These are phyloP conservation scores for Drosophila glabriapex DNA, from an alignment of 2,888 invertebrate species.

Conservation along the genomic window DNA sequence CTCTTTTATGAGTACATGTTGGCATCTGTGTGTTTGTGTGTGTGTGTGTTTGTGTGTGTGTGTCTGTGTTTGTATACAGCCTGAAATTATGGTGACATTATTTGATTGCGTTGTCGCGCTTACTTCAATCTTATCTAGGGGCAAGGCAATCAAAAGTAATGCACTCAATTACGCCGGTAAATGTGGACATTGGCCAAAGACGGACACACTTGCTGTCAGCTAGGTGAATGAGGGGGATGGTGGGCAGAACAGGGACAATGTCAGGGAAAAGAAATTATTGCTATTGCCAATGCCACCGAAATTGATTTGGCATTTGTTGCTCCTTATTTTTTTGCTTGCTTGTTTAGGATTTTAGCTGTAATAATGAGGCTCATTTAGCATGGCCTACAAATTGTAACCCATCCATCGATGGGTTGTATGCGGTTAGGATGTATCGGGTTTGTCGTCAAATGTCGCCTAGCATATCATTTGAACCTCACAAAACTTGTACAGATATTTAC, in stretches of 20 bases:
- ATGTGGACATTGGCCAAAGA: conserved; percentile 37
- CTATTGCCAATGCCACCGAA: background rate
- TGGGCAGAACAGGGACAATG: background rate
- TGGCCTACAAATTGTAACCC: background rate
- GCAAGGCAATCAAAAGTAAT: conserved; percentile 70
- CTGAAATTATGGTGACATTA: conserved; percentile 57
- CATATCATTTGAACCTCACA: background rate
- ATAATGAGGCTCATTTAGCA: background rate
- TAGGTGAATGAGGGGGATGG: background rate
- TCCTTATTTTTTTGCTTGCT: background rate
- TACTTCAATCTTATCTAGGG: conserved; percentile 45
- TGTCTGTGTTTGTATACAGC: conserved; percentile 21
- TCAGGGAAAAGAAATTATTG: background rate
- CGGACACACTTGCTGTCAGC: background rate
- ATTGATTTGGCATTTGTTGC: conserved; percentile 1
- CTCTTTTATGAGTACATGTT: conserved; percentile 1
- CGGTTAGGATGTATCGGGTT: background rate
- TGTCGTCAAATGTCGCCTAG: background rate
- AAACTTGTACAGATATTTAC: background rate
- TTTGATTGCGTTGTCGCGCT: conserved; percentile 59
- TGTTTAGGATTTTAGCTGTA: background rate
- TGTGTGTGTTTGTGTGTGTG: background rate
- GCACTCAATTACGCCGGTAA: conserved; percentile 74
- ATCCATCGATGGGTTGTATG: background rate
- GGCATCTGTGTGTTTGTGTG: background rate